Evolutionary conservation across 2,113 vertebrate species (phyloP).

Genomic region (Podiceps cristatus): DNA sequence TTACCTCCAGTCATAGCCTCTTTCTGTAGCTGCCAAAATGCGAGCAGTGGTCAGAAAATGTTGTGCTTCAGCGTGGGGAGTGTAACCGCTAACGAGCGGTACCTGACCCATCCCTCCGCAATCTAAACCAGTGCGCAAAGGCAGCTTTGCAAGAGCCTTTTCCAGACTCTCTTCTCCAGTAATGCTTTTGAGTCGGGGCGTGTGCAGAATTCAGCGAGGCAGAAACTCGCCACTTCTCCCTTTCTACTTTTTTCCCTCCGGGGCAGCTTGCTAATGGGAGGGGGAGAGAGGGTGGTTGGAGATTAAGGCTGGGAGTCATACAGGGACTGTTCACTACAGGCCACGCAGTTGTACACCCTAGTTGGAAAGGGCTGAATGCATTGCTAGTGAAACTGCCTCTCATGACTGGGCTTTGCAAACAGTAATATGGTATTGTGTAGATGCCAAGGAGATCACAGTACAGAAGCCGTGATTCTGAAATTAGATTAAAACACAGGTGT

Average conservation of each 20-base stretch:
- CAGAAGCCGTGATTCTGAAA: not conserved
- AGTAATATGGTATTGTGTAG: not conserved
- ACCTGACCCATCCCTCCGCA: not conserved
- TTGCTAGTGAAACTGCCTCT: not conserved
- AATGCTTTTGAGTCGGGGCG: not conserved
- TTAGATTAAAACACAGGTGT: not conserved
- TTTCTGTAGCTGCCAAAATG: not conserved
- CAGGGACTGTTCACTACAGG: constrained; percentile 1
- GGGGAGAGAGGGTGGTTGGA: not conserved
- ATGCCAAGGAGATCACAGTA: not conserved
- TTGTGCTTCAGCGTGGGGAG: not conserved
- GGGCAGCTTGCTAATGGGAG: not conserved
- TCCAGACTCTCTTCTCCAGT: not conserved
- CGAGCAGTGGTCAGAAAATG: not conserved
- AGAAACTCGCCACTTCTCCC: not conserved
- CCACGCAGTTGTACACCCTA: not conserved
- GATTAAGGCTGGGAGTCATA: constrained; percentile 15
- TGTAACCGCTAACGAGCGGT: not conserved
- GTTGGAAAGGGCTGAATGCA: constrained; percentile 11
- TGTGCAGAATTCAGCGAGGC: constrained; percentile 17
- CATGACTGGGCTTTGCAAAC: not conserved
- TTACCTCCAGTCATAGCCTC: not conserved
- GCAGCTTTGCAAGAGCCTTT: not conserved
- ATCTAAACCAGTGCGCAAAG: not conserved
- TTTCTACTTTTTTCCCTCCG: not conserved